A percentile compares a stretch with the other conserved stretches of the same genome.
Evolutionary conservation across 2,888 invertebrate genomes (phyloP).

Genomic region (Dastarcus helophoroides): DNA sequence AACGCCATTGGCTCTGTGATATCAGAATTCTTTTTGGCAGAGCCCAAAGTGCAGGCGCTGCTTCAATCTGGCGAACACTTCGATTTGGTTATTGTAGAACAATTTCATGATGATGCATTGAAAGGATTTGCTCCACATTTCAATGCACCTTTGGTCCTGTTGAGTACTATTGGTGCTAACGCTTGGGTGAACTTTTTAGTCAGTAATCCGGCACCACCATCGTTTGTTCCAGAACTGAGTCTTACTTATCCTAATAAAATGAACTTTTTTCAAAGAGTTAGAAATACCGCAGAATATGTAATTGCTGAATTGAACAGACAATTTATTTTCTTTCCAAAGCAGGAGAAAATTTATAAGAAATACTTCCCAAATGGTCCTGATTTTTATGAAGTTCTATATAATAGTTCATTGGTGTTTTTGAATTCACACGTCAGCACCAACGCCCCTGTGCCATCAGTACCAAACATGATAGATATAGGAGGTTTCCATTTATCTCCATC

Average conservation of each 20-base stretch:
- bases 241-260: constrained; percentile 35
- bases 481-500: constrained; percentile 38
- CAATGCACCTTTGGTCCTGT: constrained; percentile 30
- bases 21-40: too few species aligned
- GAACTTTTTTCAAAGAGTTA: constrained; percentile 42
- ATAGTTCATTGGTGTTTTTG: constrained; percentile 24
- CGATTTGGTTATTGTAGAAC: constrained; percentile 37
- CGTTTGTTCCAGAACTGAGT: constrained; percentile 40
- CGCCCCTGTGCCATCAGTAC: constrained; percentile 40
- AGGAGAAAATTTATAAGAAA: constrained; percentile 19
- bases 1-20: too few species aligned
- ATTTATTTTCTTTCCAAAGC: constrained; percentile 12
- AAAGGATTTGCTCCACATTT: constrained; percentile 32
- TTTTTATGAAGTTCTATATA: constrained; percentile 21
- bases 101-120: constrained; percentile 40
- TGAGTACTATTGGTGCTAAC: constrained; percentile 38
- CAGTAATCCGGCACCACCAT: constrained; percentile 39
- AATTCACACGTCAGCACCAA: constrained; percentile 41
- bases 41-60: constrained; percentile 23
- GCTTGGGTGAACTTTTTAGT: constrained; percentile 38
- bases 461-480: constrained; percentile 46
- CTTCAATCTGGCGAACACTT: constrained; percentile 30
- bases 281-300: constrained; percentile 35
- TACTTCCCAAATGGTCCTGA: constrained; percentile 21
- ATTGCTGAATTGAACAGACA: constrained; percentile 8